Base-by-base conservation (phyloP, 2,797 vertebrate genomes). In the Periparus ater region DNA sequence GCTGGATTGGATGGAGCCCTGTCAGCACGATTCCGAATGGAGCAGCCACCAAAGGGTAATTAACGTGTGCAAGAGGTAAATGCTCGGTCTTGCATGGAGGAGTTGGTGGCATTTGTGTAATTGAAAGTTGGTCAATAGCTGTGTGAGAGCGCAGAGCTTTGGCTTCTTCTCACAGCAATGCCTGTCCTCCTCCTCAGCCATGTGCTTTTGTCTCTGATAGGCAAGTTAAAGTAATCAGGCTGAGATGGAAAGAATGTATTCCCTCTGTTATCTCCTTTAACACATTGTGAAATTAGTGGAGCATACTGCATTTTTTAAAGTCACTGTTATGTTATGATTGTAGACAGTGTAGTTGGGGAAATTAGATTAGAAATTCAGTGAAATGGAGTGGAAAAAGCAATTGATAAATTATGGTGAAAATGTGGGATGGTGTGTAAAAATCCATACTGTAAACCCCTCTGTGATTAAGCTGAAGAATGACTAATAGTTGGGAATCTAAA, bases 211-310 rank as follows among this genome's bases (percentile, higher is more conserved):
- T 82, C 80, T 77, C 55, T n/a, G 83, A 86, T 87, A 71, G 18
- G 77, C 67, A 40, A 80, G 60, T 85, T 90, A 44, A 91, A 87
- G 88, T 42, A 50, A 87, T 63, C 76, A 4, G 0, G 3, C 63
- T 40, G 85, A 82, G 91, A 73, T 92, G 80, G 62, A 50, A 94
- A 84, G 89, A 94, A 87, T 89, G 88, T 90, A 75, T 97, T 96
- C 91, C 60, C 77, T 85, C 45, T 51, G 83, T 94, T 96, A 96
- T 96, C 94, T 95, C 67, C 74, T 87, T 87, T 65, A 95, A 85
- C 95, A 96, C 94, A 94, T 94, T 97, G 95, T 91, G 90, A 97
- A 97, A 96, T 96, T 96, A 96, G 94, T 88, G 88, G 93, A 96
- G 91, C 91, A 85, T 93, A 61, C 82, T 95, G 89, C 94, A 78